A percentile compares a stretch with the other conserved stretches of the same genome.
Evolutionary conservation across 2,888 invertebrate species (phyloP).

Genomic region (Diarsia mendica): DNA sequence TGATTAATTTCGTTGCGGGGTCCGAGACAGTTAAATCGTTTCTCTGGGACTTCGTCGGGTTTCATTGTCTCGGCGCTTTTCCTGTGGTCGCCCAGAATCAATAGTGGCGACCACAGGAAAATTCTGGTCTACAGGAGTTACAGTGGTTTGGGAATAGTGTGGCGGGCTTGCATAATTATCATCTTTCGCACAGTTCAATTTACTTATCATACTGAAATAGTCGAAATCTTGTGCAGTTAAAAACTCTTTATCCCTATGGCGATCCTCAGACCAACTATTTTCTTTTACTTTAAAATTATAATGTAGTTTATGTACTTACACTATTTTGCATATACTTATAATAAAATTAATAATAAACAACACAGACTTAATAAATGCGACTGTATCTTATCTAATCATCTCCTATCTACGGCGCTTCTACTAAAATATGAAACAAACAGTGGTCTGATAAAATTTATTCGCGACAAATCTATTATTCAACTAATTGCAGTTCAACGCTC

Average conservation of each 20-base stretch:
- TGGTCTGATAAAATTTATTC: conserved; percentile 35
- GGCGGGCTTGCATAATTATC: not conserved
- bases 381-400: conserved; percentile 32
- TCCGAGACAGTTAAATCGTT: too few species aligned
- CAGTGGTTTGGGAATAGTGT: too few species aligned
- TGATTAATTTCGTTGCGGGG: too few species aligned
- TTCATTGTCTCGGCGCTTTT: too few species aligned
- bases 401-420: conserved; percentile 16
- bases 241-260: not conserved
- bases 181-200: not conserved
- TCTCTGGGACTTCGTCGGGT: too few species aligned
- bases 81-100: too few species aligned
- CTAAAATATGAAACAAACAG: conserved; percentile 4
- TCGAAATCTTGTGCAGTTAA: not conserved
- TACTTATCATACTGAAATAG: not conserved
- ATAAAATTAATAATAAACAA: not conserved
- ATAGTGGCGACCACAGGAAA: too few species aligned
- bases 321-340: not conserved
- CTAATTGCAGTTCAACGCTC: conserved; percentile 4
- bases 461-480: not conserved
- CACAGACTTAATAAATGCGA: not conserved
- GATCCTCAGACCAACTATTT: not conserved
- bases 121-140: too few species aligned
- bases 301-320: not conserved
- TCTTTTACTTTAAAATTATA: not conserved